Evolutionary conservation across 2,113 vertebrate species (phyloP).

Genomic region (Lepisosteus oculatus): DNA sequence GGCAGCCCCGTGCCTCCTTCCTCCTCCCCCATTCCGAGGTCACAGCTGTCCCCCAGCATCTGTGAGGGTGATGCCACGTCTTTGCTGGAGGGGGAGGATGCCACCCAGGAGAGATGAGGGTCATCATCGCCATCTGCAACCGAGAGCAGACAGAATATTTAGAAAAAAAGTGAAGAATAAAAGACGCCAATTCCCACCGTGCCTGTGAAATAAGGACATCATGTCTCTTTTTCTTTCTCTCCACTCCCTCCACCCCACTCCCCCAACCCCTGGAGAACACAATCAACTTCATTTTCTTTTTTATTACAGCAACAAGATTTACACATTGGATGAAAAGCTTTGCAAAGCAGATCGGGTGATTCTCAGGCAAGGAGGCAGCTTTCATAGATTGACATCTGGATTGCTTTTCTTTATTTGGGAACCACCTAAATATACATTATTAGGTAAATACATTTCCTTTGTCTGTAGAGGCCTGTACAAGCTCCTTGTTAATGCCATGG

Average conservation of each 20-base stretch:
- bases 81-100: constrained; percentile 98
- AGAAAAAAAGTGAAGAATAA: constrained; percentile 80
- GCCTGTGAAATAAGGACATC: constrained; percentile 87
- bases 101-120: constrained; percentile 97
- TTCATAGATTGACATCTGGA: constrained; percentile 33
- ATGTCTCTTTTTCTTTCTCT: constrained; percentile 59
- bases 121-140: constrained; percentile 96
- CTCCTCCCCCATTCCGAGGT: constrained; percentile 93
- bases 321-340: constrained; percentile 48
- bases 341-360: constrained; percentile 55
- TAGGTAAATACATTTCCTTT: constrained; percentile 36
- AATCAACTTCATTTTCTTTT: constrained; percentile 62
- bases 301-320: constrained; percentile 65
- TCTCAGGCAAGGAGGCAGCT: constrained; percentile 45
- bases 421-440: constrained; percentile 18
- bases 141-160: constrained; percentile 50
- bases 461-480: constrained; percentile 34
- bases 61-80: constrained; percentile 97
- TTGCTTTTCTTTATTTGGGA: constrained; percentile 28
- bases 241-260: constrained; percentile 49
- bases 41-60: constrained; percentile 94
- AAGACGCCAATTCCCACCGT: constrained; percentile 82
- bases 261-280: constrained; percentile 55
- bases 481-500: constrained; percentile 38
- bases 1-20: constrained; percentile 95